These are phyloP conservation scores for Sciurus carolinensis DNA, from an alignment of 2,797 vertebrate genomes.

Conservation along the genomic window DNA sequence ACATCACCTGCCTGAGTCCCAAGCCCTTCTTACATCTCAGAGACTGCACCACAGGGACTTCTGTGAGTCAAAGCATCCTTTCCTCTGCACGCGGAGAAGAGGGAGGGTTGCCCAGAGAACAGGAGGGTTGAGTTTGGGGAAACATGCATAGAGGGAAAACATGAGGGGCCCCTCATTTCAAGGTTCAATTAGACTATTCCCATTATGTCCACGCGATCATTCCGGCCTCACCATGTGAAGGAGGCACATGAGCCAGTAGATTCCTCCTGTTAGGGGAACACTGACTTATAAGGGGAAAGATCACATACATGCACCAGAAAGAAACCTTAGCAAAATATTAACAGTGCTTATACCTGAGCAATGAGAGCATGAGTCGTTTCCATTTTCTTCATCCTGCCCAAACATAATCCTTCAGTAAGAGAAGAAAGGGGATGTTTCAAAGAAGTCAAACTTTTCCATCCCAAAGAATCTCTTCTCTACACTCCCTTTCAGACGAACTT, in stretches of 20 bases:
- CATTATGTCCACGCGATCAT: neutral
- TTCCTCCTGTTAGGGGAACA: neutral
- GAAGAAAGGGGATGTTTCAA: neutral
- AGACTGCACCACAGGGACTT: neutral
- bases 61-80: neutral
- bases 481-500: neutral
- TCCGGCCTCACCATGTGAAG: neutral
- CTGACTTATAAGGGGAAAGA: neutral
- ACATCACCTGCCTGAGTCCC: neutral
- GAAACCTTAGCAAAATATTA: neutral
- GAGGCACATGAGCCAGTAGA: neutral
- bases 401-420: neutral
- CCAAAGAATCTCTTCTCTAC: neutral
- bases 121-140: neutral
- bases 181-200: neutral
- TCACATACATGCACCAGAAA: neutral
- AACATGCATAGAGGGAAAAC: neutral
- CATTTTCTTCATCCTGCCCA: neutral
- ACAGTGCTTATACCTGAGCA: neutral
- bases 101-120: neutral
- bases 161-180: neutral
- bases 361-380: neutral
- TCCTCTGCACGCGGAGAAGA: neutral
- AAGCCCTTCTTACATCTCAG: neutral
- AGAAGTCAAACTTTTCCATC: conserved; percentile 14